These are phyloP conservation scores for Ailuropoda melanoleuca DNA, from an alignment of 2,113 vertebrate genomes.

Conservation along the genomic window DNA sequence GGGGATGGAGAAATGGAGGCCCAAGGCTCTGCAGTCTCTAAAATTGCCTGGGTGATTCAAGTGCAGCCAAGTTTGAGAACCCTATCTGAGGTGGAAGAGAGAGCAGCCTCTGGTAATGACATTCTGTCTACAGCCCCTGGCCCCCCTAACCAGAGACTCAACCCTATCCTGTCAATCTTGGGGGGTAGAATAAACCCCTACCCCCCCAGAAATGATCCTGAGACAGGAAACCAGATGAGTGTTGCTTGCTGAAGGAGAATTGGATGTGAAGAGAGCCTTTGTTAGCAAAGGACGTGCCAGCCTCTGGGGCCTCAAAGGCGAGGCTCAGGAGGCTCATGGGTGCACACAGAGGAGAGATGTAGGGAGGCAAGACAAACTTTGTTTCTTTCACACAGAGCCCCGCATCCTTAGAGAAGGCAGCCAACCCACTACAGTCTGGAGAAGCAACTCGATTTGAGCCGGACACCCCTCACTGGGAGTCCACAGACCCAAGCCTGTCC, in stretches of 20 bases:
- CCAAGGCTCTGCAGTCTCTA: not conserved
- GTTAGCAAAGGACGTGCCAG: not conserved
- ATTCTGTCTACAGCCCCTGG: not conserved
- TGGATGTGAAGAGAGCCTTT: not conserved
- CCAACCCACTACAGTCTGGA: not conserved
- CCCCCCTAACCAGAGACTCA: not conserved
- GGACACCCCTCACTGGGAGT: not conserved
- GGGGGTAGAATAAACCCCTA: not conserved
- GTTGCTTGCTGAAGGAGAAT: not conserved
- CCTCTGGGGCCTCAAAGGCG: not conserved
- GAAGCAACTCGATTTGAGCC: not conserved
- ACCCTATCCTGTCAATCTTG: not conserved
- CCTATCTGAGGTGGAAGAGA: not conserved
- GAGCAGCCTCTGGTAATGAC: not conserved
- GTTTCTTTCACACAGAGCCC: not conserved
- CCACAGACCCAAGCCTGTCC: not conserved
- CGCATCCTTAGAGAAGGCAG: not conserved
- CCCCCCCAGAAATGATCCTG: not conserved
- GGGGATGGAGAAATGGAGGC: not conserved
- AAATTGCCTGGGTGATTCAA: not conserved
- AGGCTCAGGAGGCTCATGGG: not conserved
- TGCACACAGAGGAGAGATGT: not conserved
- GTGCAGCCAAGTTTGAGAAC: not conserved
- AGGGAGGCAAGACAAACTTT: not conserved
- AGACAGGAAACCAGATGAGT: not conserved